phyloP scores from a whole-genome alignment of 37 sponge, comb jelly and placozoan genomes.

The Aplysina aerophoba region DNA sequence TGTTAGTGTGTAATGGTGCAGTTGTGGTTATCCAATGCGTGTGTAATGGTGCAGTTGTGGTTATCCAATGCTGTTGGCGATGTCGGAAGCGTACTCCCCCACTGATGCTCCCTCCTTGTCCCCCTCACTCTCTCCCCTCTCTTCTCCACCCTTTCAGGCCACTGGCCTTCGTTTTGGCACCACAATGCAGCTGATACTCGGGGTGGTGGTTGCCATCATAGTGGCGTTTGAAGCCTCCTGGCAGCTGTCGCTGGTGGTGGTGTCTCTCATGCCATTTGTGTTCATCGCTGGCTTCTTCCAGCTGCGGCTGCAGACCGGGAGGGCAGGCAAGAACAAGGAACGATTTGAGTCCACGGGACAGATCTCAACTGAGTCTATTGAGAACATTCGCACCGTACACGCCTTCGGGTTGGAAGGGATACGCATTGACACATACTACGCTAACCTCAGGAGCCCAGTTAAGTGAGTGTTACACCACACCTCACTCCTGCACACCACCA shows the following conservation, averaged over 20 bases:
- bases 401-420: slow-evolving; percentile 65
- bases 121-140: not conserved
- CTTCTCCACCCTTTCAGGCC: slow-evolving; percentile 57
- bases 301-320: slow-evolving; percentile 53
- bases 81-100: no score
- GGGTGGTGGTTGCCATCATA: slow-evolving; percentile 66
- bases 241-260: slow-evolving; percentile 77
- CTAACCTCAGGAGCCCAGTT: slow-evolving; percentile 45
- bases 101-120: no score
- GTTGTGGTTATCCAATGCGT: no score
- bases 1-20: no score
- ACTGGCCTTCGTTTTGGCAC: slow-evolving; percentile 74
- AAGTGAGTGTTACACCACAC: slow-evolving; percentile 41
- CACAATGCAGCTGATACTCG: slow-evolving; percentile 54
- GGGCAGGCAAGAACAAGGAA: slow-evolving; percentile 73
- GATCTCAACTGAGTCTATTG: slow-evolving; percentile 72
- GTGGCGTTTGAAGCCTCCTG: slow-evolving; percentile 77
- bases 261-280: slow-evolving; percentile 65
- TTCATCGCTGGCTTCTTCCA: slow-evolving; percentile 61
- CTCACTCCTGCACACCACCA: no score
- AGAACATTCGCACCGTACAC: slow-evolving; percentile 81
- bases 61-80: no score
- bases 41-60: no score
- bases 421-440: slow-evolving; percentile 43
- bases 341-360: slow-evolving; percentile 51